Evolutionary conservation across 2,113 vertebrate genomes (phyloP).

Genomic region (Scomber colias): DNA sequence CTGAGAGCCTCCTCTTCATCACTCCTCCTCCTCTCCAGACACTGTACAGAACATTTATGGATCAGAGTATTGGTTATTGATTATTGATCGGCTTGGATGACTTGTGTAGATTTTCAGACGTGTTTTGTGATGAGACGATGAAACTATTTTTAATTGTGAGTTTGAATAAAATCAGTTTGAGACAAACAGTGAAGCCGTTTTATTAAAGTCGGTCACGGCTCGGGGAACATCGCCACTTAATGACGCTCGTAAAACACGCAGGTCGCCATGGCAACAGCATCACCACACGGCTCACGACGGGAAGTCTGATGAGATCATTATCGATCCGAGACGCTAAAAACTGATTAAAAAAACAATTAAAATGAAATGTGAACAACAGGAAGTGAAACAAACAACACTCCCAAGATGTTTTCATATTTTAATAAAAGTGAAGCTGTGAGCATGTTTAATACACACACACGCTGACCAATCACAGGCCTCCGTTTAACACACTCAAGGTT

Average conservation of each 20-base stretch:
- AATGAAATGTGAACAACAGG: no score
- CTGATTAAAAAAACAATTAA: no score
- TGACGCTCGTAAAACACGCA: constrained; percentile 5
- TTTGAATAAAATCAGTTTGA: constrained; percentile 77
- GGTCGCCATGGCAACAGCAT: constrained; percentile 5
- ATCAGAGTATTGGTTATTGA: neutral
- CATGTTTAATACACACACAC: no score
- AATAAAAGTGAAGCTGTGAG: no score
- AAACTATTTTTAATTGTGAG: constrained; percentile 71
- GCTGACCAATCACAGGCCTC: no score
- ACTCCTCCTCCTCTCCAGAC: constrained; percentile 16
- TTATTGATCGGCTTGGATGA: constrained; percentile 22
- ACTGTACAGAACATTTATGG: constrained; percentile 37
- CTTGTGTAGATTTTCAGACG: constrained; percentile 45
- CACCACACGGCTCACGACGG: no score
- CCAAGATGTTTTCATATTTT: no score
- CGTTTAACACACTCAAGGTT: no score
- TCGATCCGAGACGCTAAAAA: no score
- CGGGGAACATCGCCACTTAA: neutral
- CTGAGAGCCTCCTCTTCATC: constrained; percentile 79
- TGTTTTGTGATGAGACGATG: constrained; percentile 18
- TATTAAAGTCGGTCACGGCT: neutral
- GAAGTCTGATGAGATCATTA: no score
- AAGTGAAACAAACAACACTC: no score
- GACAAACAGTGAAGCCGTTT: constrained; percentile 40